Evolutionary conservation across 1,140 invertebrate species (phyloP), one percentile per base, ranked within the genome.

Genomic region (Fopius arisanus): DNA sequence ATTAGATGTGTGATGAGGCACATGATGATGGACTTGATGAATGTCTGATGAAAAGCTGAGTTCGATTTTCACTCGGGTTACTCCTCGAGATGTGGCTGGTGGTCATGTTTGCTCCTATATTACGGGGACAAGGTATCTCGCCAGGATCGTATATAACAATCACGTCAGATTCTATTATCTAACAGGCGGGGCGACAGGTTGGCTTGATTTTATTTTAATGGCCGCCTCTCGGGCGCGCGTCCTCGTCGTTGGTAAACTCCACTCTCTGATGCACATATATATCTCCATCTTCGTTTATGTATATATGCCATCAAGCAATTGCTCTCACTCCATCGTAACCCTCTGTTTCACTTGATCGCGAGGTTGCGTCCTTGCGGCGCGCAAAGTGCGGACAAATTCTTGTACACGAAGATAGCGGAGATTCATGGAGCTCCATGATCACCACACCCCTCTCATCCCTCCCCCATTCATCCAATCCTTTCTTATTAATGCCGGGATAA

Each of bases 111-210:
- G 33, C 63, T 26, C 31, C 63, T 68, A 19, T 70, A 74, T 73
- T 41, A 74, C 66, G 10, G 31, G 51, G 67, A 69, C 72, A 62
- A 37, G 48, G 12, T 70, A 74, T 75, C 48, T 67, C 41, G 28
- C 16, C 16, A 31, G 41, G 74, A 68, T 75, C 69, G 65, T 75
- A 71, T 75, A 75, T 71, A 72, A 75, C 74, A 75, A 75, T 75
- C 74, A 75, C 63, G 74, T 75, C 74, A 62, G 69, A 75, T 75
- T 72, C 74, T 72, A 75, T 75, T 75, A 75, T 75, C 74, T 72
- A 75, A 72, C 69, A 71, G 74, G 74, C 74, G 69, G 74, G 63
- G 63, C 69, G 74, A 75, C 74, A 75, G 74, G 74, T 75, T 72
- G 62, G 68, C 69, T 75, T 75, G 74, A 72, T 72, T 72, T 75